Percentiles rank a stretch among this genome's conserved stretches.
Evolutionary conservation across 2,888 invertebrate species (phyloP).

Genomic region (Elmis aenea): DNA sequence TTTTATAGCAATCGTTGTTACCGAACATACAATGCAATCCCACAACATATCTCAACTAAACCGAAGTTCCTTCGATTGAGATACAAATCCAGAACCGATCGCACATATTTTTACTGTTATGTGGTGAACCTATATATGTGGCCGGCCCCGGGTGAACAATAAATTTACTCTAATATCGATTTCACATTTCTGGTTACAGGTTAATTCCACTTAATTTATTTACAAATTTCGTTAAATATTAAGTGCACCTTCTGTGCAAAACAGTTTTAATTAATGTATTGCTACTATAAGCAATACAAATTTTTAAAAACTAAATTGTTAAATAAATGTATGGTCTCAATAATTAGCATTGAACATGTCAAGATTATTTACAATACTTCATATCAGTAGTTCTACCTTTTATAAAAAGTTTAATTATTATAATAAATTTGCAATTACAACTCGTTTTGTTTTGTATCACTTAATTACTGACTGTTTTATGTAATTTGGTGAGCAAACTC

Average conservation of each 20-base stretch:
- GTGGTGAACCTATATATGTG: conserved; percentile 14
- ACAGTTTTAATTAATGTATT: no score
- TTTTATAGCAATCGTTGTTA: conserved; percentile 5
- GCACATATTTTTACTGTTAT: conserved; percentile 18
- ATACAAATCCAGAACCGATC: conserved; percentile 14
- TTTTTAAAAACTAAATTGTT: background rate
- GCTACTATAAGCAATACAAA: background rate
- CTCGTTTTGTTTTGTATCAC: no score
- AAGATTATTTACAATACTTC: no score
- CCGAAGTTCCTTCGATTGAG: conserved; percentile 12
- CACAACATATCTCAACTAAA: conserved; percentile 7
- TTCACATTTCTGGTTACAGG: conserved; percentile 7
- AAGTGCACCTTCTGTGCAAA: no score
- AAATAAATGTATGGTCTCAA: no score
- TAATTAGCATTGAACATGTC: no score
- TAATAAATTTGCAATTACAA: no score
- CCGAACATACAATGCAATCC: conserved; percentile 7
- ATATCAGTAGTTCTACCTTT: no score
- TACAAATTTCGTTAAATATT: conserved; percentile 6
- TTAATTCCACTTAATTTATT: conserved; percentile 12
- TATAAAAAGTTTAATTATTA: no score
- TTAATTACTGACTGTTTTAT: no score
- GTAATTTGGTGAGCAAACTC: no score
- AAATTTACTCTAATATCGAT: conserved; percentile 12
- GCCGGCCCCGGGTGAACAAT: conserved; percentile 8